Conservation (phyloP, 2,888 invertebrate species). For the Acronicta psi region DNA sequence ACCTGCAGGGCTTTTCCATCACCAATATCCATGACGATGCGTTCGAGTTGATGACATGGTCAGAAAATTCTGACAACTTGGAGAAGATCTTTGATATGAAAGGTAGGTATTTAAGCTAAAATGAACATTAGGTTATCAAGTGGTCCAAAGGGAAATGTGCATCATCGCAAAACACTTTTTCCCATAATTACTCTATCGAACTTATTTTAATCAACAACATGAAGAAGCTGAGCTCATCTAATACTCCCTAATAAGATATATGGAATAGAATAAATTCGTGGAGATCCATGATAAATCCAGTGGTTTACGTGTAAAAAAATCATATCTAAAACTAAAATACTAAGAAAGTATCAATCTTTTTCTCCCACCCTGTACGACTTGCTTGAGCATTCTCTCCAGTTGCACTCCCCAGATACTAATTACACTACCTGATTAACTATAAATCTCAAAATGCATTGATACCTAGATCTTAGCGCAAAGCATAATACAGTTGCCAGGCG, state of each 20-base stretch:
- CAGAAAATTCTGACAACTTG: conserved; percentile 61
- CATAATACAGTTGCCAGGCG: conserved; percentile 1
- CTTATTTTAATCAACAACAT: too few species aligned
- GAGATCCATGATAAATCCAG: too few species aligned
- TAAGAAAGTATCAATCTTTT: background rate
- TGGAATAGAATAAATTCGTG: too few species aligned
- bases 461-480: conserved; percentile 29
- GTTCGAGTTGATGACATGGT: conserved; percentile 67
- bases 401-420: background rate
- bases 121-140: too few species aligned
- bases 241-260: too few species aligned
- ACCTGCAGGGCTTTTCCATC: conserved; percentile 64
- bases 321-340: background rate
- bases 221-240: too few species aligned
- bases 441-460: conserved; percentile 31
- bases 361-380: background rate
- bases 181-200: too few species aligned
- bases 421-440: conserved; percentile 30
- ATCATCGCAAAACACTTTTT: too few species aligned
- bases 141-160: too few species aligned
- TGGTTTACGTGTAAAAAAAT: background rate
- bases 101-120: conserved; percentile 63
- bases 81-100: conserved; percentile 63
- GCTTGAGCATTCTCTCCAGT: background rate
- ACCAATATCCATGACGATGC: conserved; percentile 62